Evolutionary conservation across 1,140 invertebrate species (phyloP).

Genomic region (Pissodes strobi): DNA sequence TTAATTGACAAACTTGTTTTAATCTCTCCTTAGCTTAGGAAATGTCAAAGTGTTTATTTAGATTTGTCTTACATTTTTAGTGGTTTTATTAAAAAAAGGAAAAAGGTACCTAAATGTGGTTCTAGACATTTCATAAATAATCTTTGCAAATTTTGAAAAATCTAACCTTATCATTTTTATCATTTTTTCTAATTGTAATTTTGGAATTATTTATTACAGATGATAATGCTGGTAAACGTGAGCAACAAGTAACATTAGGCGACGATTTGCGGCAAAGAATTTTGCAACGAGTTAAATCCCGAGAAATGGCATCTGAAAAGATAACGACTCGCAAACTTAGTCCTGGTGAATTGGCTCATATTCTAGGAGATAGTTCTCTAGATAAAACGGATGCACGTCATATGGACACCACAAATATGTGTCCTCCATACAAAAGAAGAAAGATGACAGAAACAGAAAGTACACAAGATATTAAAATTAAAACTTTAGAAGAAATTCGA

Average conservation of each 20-base stretch:
- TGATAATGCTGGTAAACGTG: neutral
- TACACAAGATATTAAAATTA: constrained; percentile 48
- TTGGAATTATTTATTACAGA: neutral
- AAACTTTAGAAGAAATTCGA: constrained; percentile 53
- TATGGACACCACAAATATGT: neutral
- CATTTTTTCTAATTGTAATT: too few species aligned
- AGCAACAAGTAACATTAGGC: neutral
- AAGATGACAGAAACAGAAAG: constrained; percentile 24
- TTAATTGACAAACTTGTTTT: too few species aligned
- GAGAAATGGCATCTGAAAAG: constrained; percentile 20
- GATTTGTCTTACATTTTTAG: too few species aligned
- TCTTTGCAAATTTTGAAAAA: too few species aligned
- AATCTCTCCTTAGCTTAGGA: too few species aligned
- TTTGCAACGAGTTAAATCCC: constrained; percentile 20
- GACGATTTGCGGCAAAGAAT: constrained; percentile 41
- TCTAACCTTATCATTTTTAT: too few species aligned
- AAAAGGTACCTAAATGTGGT: too few species aligned
- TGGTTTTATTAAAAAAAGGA: too few species aligned
- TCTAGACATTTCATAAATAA: too few species aligned
- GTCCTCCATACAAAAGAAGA: constrained; percentile 11
- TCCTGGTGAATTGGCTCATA: constrained; percentile 10
- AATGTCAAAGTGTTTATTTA: too few species aligned
- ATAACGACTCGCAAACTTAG: constrained; percentile 26
- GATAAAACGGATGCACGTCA: neutral
- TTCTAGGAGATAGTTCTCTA: constrained; percentile 1